Evolutionary conservation across 1,140 invertebrate genomes (phyloP), one percentile per base, ranked within the genome.

Genomic region (Drosophila trapezifrons): DNA sequence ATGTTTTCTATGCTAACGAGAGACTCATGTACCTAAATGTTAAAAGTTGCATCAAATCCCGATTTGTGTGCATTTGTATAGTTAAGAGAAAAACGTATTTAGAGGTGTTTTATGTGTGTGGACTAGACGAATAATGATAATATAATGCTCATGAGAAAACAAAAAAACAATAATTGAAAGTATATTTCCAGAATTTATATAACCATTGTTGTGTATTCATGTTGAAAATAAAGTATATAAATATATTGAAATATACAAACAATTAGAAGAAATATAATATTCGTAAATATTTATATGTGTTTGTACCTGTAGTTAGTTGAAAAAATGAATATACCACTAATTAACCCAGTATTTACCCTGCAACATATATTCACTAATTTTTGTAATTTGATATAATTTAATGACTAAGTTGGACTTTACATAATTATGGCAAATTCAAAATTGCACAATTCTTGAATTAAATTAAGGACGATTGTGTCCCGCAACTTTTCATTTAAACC

Each of bases 1-100:
- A 58, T 60, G 70, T 75, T 85, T 65, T 78, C 67, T 78, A 71
- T 64, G 63, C 38, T 79, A 87, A 85, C 74, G 85, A 90, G 85
- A 90, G 85, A 90, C 85, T 90, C 80, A 90, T 86, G 85, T 90
- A 90, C 85, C 85, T 90, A 81, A 89, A 80, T 72, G 77, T 69
- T 84, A 71, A 84, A 84, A 80, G 54, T 72, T 90, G 79, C 78
- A 77, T 73, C 70, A 76, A 59, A 70, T 56, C 46, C 51, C 58
- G 32, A 76, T 80, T 75, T 71, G 55, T 60, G 58, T 63, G 40
- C 46, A 79, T 63, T 51, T 70, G 73, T 60, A 78, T 82, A 62
- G 38, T 62, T 25, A 72, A 71, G 55, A 54, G 49, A 18, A 18
- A 22, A 46, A 46, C 20, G 32, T 87, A 76, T 82, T 86, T 87